phyloP scores from a whole-genome alignment of 2,888 invertebrate genomes.

The Glaucopsyche alexis region DNA sequence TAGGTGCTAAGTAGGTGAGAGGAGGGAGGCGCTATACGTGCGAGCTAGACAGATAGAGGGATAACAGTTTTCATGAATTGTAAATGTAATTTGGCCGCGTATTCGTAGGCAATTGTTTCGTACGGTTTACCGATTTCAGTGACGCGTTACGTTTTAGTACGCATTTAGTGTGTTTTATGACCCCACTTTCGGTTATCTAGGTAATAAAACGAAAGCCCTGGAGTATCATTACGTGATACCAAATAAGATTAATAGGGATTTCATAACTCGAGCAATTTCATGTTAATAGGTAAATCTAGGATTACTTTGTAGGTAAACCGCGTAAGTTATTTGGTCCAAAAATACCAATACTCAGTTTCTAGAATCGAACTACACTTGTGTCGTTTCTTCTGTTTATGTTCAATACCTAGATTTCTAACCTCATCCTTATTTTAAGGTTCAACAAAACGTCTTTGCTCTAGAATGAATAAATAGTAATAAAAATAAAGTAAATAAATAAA shows the following conservation, averaged over 20 bases:
- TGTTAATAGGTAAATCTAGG: neutral
- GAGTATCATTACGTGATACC: conserved; percentile 2
- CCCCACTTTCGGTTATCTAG: conserved; percentile 29
- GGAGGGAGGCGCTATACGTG: conserved; percentile 32
- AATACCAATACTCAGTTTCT: no score
- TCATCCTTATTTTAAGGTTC: no score
- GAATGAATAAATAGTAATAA: no score
- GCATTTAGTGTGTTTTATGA: conserved; percentile 40
- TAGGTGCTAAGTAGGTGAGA: conserved; percentile 45
- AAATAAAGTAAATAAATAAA: no score
- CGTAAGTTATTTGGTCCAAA: no score
- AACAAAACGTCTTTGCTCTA: no score
- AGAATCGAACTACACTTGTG: no score
- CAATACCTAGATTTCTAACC: no score
- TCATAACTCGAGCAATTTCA: conserved; percentile 14
- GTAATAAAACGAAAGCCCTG: conserved; percentile 12
- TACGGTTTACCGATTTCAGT: conserved; percentile 58
- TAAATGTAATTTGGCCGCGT: conserved; percentile 75
- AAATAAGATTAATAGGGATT: conserved; percentile 8
- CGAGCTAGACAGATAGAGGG: conserved; percentile 42
- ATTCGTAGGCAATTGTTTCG: conserved; percentile 68
- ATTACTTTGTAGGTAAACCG: no score
- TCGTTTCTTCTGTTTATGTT: no score
- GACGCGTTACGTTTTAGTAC: conserved; percentile 47
- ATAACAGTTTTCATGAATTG: conserved; percentile 77